Conservation (phyloP, 2,888 invertebrate genomes). For the Pediacus dermestoides region DNA sequence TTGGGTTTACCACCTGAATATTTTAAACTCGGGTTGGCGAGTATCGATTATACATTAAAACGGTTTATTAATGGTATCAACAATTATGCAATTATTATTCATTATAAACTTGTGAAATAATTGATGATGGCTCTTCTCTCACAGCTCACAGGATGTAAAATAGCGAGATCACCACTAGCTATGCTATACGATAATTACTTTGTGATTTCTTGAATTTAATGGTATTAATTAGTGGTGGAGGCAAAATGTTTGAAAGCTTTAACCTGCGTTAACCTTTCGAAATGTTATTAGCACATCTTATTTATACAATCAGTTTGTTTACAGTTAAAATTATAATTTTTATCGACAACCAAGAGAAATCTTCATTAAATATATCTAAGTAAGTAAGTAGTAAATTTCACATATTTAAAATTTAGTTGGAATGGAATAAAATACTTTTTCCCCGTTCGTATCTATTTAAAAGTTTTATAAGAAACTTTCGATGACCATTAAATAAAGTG, state of each 20-base stretch:
- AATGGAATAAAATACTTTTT: too few species aligned
- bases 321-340: too few species aligned
- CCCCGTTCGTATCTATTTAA: too few species aligned
- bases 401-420: too few species aligned
- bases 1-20: conserved; percentile 8
- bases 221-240: background rate
- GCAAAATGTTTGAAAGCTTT: conserved; percentile 3
- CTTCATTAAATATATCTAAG: too few species aligned
- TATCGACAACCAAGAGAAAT: too few species aligned
- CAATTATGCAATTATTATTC: conserved; percentile 32
- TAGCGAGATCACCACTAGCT: background rate
- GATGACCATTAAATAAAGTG: too few species aligned
- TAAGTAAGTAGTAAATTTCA: too few species aligned
- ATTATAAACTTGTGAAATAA: conserved; percentile 21
- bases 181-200: too few species aligned
- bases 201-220: background rate
- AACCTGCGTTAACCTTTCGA: conserved; percentile 4
- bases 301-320: too few species aligned
- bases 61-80: conserved; percentile 22
- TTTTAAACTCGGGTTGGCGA: too few species aligned
- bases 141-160: conserved; percentile 9
- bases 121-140: conserved; percentile 16
- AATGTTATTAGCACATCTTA: conserved; percentile 9
- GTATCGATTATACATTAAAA: conserved; percentile 16
- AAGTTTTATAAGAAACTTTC: too few species aligned